Evolutionary conservation across 2,113 vertebrate species (phyloP), one percentile per base, ranked within the genome.

Genomic region (Hydrolagus affinis): DNA sequence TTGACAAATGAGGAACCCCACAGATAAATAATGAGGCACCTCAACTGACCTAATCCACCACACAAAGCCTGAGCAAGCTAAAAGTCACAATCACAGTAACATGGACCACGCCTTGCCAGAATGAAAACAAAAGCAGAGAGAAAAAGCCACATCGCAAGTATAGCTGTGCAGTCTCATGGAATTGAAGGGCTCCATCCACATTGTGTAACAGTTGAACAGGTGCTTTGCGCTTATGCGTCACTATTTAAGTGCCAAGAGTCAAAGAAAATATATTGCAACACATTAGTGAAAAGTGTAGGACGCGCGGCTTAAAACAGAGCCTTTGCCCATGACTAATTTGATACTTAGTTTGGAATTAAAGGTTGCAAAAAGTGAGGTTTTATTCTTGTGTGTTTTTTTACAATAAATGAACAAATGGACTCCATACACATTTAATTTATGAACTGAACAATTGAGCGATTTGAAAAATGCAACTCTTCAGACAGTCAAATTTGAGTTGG

Each of bases 71-170:
- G n/a, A 75, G 28, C 28, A 77, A 77, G 57, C 14, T 60, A 77
- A n/a, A 80, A 9, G n/a, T 62, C 23, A 80, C 28, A 80, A 64
- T 80, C 15, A 64, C 11, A 14, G 28, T 17, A 62, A 60, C 23
- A 28, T 80, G 57, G 7, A 14, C 23, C 14, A 64, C 60, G 60
- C 25, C 62, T 23, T 64, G 25, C 19, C n/a, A 80, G 28, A 25
- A 71, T 15, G 15, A 30, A 62, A 80, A 80, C 62, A n/a, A 64
- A 62, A 62, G 62, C 59, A 80, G 62, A 80, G 32, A 74, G 72
- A 75, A 44, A 44, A 17, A 56, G 73, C 32, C 62, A 44, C 12
- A 62, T 11, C 14, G 11, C 11, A 62, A 62, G n/a, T 80, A 64
- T 60, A 80, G 59, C 57, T 17, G 12, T 62, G n/a, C 76, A 59